Evolutionary conservation across 2,113 vertebrate species (phyloP).

Genomic region (Oreamnos americanus): DNA sequence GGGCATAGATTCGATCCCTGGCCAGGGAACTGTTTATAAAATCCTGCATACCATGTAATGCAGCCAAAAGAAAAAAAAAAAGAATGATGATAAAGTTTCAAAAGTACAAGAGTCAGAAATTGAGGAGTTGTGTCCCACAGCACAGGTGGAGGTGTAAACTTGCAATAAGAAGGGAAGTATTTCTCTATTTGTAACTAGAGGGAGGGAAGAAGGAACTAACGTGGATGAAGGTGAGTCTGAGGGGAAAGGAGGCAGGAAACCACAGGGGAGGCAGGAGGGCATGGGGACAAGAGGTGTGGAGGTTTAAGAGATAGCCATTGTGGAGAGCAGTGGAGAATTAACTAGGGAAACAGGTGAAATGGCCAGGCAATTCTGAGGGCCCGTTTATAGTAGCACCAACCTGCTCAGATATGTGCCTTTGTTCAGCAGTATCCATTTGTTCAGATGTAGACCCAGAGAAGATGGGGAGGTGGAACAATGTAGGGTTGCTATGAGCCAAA

Average conservation of each 20-base stretch:
- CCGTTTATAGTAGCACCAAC: not conserved
- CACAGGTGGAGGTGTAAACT: not conserved
- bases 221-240: not conserved
- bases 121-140: not conserved
- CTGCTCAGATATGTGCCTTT: not conserved
- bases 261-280: not conserved
- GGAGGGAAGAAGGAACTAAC: not conserved
- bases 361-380: not conserved
- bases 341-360: not conserved
- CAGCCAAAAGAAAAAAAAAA: not conserved
- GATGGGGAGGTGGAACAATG: not conserved
- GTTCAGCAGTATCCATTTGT: not conserved
- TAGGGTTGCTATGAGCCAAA: not conserved
- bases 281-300: too few species aligned
- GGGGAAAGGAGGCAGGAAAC: not conserved
- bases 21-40: not conserved
- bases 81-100: not conserved
- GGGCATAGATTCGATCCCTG: not conserved
- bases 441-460: not conserved
- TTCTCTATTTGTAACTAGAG: not conserved
- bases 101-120: not conserved
- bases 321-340: not conserved
- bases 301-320: not conserved
- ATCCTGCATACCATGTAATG: not conserved
- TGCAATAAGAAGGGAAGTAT: not conserved